Base-by-base conservation (phyloP, 1,140 invertebrate species). In the Hycleus cichorii region DNA sequence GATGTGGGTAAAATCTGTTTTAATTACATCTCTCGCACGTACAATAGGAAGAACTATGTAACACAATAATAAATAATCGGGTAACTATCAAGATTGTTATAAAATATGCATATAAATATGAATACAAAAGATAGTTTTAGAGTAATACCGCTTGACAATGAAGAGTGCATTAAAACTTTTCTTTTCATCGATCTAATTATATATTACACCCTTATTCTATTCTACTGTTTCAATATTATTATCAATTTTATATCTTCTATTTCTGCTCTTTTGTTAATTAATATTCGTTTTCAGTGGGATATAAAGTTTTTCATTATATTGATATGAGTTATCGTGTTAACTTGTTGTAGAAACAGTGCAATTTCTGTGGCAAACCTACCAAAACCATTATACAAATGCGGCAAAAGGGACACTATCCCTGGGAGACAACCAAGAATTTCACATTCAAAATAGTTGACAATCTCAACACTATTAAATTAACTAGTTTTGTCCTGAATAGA, bases 261-360 rank as follows among this genome's bases (percentile, higher is more conserved):
- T 32, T 32, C 32, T 32, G 32, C 32, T 32, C 32, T 32, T 45
- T 50, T 50, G 45, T 46, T 50, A 58, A 46, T 50, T 58, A 51
- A 50, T 58, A 50, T 51, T 46, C 39, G 48, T 44, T 49, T 49
- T 57, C 40, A 49, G 57, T 51, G 40, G 39, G 42, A 45, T 51
- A 40, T 58, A 49, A 44, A 45, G 47, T 45, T 58, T 58, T 51
- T 49, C 47, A 58, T 58, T 58, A 51, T 50, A 58, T 46, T 48
- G 24, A 24, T 44, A 43, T 44, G 57, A 50, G 50, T 45, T 58
- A 51, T 58, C 57, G 48, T 50, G 48, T 46, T 32, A 58, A 51
- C 57, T 50, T 46, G 57, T 49, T 46, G 42, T 58, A 26, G 48
- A 58, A 51, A 44, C 47, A 51, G 11, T 44, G 48, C 48, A 50